A percentile compares a stretch with the other conserved stretches of the same genome.
These are phyloP conservation scores for Anser cygnoides DNA, from an alignment of 2,113 vertebrate species.

Conservation along the genomic window DNA sequence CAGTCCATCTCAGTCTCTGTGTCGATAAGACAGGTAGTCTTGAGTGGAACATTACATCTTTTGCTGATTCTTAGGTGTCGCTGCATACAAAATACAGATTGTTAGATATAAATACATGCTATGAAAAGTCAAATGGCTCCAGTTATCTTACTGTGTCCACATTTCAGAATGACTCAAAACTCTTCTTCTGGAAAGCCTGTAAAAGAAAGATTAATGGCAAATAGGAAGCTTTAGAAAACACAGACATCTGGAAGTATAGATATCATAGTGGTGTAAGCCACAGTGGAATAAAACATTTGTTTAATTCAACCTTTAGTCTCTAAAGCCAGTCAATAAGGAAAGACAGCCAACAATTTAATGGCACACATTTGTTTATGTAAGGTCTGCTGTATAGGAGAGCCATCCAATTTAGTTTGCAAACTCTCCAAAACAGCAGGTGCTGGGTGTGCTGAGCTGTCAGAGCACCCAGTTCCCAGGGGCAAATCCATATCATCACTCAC, in stretches of 20 bases:
- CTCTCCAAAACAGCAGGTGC: constrained; percentile 30
- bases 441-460: neutral
- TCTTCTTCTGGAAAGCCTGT: constrained; percentile 15
- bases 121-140: constrained; percentile 4
- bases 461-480: rapidly evolving
- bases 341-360: constrained; percentile 32
- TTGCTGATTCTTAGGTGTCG: neutral
- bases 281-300: constrained; percentile 53
- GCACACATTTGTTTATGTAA: constrained; percentile 21
- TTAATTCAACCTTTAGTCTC: constrained; percentile 50
- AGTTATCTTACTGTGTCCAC: constrained; percentile 3
- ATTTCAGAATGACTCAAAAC: constrained; percentile 30
- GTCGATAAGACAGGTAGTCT: neutral
- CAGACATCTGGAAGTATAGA: constrained; percentile 64
- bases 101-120: neutral
- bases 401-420: neutral
- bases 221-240: constrained; percentile 57
- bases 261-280: constrained; percentile 43
- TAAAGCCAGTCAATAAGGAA: constrained; percentile 23
- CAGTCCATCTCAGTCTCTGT: neutral
- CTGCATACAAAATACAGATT: neutral
- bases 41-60: neutral
- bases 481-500: neutral
- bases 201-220: constrained; percentile 52
- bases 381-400: constrained; percentile 7